Percentiles rank a stretch among this genome's conserved stretches.
phyloP scores from a whole-genome alignment of 2,888 invertebrate species.

The Phorcus lineatus region DNA sequence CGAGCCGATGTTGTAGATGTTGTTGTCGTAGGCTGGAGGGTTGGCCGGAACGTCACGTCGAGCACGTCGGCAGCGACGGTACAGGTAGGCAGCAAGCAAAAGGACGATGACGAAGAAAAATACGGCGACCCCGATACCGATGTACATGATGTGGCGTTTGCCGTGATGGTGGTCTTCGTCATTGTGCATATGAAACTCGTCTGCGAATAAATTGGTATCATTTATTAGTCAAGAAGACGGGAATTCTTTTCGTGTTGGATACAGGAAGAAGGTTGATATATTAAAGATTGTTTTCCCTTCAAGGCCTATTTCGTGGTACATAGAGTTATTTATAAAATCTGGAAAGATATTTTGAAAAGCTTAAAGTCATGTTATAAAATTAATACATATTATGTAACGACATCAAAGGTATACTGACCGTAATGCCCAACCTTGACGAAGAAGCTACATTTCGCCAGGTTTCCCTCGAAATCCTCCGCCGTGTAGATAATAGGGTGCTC shows the following conservation, averaged over 20 bases:
- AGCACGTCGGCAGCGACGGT: not conserved
- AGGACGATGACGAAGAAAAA: not conserved
- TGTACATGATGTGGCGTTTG: not conserved
- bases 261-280: too few species aligned
- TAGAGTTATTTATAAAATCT: too few species aligned
- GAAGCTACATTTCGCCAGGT: conserved; percentile 29
- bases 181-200: too few species aligned
- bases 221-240: too few species aligned
- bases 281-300: too few species aligned
- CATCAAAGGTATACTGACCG: not conserved
- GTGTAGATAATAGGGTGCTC: conserved; percentile 28
- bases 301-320: too few species aligned
- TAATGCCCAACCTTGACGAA: conserved; percentile 23
- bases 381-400: not conserved
- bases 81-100: not conserved
- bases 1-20: not conserved
- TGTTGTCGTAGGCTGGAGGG: not conserved
- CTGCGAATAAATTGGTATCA: too few species aligned
- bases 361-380: too few species aligned
- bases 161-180: not conserved
- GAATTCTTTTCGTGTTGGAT: too few species aligned
- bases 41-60: not conserved
- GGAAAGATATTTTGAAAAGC: too few species aligned
- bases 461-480: conserved; percentile 30
- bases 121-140: not conserved